Evolutionary conservation across 2,113 vertebrate species (phyloP), one percentile per base, ranked within the genome.

Genomic region (Erythrolamprus reginae): DNA sequence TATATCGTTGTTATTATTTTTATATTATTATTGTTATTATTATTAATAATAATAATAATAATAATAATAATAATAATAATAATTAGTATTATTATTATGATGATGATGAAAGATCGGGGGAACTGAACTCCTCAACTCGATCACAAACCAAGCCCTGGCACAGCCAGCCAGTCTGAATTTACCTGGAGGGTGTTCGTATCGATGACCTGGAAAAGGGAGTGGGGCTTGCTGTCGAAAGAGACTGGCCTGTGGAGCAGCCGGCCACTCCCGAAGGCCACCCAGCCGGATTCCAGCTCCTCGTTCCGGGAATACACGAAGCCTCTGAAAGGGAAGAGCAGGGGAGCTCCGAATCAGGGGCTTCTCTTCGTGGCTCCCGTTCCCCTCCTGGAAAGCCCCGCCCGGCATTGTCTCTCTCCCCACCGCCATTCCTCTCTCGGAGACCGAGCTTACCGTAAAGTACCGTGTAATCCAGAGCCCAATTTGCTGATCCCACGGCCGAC

Each of bases 291-390:
- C 96, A 99, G 94, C 90, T 99, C 99, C 95, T 99, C 99, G 0
- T 99, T 99, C 58, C 98, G 97, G 96, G 98, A 99, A 94, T 99
- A 99, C 90, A 99, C 98, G 96, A 99, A 99, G 4, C 99, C 99
- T 94, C 99, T 99, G 95, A 51, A 93, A 83, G 93, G 93, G 70
- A 92, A 90, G 82, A 89, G 89, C 7, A 93, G 82, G 0, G 85
- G 0, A 23, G 51, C 48, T 89, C 50, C 38, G 48, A 2, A 87
- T 15, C 56, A 50, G 5, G 10, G 2, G 26, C 3, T 45, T 13
- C 89, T 1, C 33, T 3, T 38, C 10, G 10, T 84, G 48, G 50
- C 55, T 28, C 28, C n/a, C 55, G 23, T 15, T 77, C 8, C 50
- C 19, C 45, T 17, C 61, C 33, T 13, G 3, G n/a, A n/a, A 19